Evolutionary conservation across 2,797 vertebrate genomes (phyloP), one percentile per base, ranked within the genome.

Genomic region (Syndactyla subalaris): DNA sequence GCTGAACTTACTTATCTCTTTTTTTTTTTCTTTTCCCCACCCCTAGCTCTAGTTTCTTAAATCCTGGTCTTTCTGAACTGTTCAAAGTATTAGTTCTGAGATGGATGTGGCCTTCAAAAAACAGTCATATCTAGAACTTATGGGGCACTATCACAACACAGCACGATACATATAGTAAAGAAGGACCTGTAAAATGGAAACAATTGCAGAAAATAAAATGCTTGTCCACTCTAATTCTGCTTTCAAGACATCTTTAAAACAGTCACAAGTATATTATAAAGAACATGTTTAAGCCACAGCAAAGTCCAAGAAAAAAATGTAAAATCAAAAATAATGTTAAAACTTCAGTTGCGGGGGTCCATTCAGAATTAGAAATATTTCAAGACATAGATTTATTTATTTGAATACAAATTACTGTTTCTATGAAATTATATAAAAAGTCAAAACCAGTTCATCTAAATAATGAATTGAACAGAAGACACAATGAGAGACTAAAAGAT

Each of bases 391-490:
- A 74, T 38, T 70, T 27, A 58, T 7, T 70, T 48, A 41, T 27
- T 70, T 66, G 73, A 59, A 70, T 23, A 59, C 4, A 73, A 73
- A 78, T 32, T 38, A 45, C 27, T 30, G 6, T 63, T 88, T 74
- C 45, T 78, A 70, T 7, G 5, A 46, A 85, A 83, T 70, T 13
- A 62, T 26, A 29, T n/a, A 39, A 62, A 58, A 80, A 70, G 34
- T 63, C 34, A 57, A 77, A 73, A 61, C 0, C 11, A 61, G 14
- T 74, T 92, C 1, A 81, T 65, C 45, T 85, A 73, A 76, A 57
- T 18, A 89, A 87, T 45, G 77, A 76, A 66, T 76, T 52, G 54
- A 85, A 85, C 14, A 81, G 36, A 87, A 82, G 48, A 85, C 26
- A 89, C 63, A 67, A 70, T 36, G 67, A 78, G 36, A 86, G 38